These are phyloP conservation scores for Grantiella picta DNA, from an alignment of 2,113 vertebrate species.

Conservation along the genomic window DNA sequence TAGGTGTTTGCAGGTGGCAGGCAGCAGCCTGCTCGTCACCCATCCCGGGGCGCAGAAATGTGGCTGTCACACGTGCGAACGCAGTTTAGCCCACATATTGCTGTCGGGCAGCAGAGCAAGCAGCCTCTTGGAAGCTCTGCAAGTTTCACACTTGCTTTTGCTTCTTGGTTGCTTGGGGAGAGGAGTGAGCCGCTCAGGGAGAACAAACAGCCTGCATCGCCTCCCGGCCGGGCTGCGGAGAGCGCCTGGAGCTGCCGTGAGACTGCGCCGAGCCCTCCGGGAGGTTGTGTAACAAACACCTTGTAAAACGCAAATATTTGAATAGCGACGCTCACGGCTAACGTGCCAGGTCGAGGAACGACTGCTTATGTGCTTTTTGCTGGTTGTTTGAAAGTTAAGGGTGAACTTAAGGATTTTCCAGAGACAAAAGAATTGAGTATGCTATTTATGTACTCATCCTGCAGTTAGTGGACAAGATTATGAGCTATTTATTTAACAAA, in stretches of 20 bases:
- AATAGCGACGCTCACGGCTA: neutral
- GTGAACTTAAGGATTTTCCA: neutral
- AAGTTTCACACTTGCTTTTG: neutral
- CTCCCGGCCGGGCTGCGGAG: neutral
- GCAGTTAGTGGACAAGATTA: neutral
- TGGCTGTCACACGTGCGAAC: rapidly evolving
- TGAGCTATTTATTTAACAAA: neutral
- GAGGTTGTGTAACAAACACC: neutral
- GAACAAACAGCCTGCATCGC: neutral
- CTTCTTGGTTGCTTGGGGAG: neutral
- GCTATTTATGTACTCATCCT: neutral
- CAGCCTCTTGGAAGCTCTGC: neutral
- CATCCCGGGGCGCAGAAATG: neutral
- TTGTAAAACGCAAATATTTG: slow-evolving; percentile 37
- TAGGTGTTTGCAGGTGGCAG: neutral
- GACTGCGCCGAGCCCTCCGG: neutral
- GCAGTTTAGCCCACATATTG: neutral
- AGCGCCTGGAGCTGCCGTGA: neutral
- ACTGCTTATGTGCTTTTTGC: neutral
- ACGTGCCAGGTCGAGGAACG: neutral
- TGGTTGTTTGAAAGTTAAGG: neutral
- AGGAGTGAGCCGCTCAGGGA: rapidly evolving
- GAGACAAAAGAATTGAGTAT: neutral
- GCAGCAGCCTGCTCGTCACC: neutral
- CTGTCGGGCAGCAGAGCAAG: neutral